Conservation (phyloP, 2,113 vertebrate genomes). For the Gymnogyps californianus region DNA sequence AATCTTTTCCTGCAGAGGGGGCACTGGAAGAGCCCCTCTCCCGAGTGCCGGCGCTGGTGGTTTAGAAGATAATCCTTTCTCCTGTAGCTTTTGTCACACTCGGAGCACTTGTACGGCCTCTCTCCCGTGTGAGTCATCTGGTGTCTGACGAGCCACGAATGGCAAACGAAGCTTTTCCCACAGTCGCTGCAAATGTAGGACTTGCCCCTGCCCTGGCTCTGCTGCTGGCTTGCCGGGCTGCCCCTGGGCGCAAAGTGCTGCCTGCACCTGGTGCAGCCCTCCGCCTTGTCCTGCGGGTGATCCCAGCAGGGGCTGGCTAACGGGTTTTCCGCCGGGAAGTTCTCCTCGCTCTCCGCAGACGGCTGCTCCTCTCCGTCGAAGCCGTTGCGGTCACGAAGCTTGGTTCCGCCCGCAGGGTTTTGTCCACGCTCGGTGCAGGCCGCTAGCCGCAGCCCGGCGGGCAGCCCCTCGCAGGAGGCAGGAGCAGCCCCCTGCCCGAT, state of each 20-base stretch:
- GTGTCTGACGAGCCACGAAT: neutral
- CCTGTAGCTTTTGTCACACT: conserved; percentile 75
- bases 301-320: conserved; percentile 63
- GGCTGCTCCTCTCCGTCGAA: neutral
- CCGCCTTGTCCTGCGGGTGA: neutral
- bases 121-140: neutral
- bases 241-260: conserved; percentile 17
- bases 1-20: conserved; percentile 73
- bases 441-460: accelerated
- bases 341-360: neutral
- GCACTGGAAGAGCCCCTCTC: conserved; percentile 73
- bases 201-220: conserved; percentile 66
- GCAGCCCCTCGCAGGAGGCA: neutral
- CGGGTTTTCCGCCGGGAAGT: neutral
- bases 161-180: neutral
- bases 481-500: neutral
- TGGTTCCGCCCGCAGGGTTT: accelerated
- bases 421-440: accelerated
- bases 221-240: conserved; percentile 54
- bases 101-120: conserved; percentile 72
- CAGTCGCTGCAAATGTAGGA: neutral
- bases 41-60: conserved; percentile 74
- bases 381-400: neutral
- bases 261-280: neutral
- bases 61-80: conserved; percentile 76